phyloP scores from a whole-genome alignment of 1,140 invertebrate species.

The Arion vulgaris region DNA sequence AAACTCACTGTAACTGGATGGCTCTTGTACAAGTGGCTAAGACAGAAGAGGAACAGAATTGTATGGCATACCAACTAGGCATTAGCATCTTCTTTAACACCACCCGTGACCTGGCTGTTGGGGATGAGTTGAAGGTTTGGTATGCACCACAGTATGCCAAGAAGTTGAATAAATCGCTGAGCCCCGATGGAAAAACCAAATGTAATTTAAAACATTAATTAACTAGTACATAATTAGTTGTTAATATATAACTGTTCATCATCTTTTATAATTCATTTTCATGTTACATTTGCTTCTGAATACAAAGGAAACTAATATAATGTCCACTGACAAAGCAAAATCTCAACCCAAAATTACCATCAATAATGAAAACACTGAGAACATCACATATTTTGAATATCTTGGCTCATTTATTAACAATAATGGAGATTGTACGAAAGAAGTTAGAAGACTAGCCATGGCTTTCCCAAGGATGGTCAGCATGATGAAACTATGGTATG shows the following conservation, averaged over 20 bases:
- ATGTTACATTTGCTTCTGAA: not conserved
- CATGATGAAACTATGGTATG: too few species aligned
- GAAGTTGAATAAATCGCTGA: slow-evolving; percentile 59
- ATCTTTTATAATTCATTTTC: not conserved
- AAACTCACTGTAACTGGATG: slow-evolving; percentile 72
- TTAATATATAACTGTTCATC: not conserved
- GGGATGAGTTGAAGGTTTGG: slow-evolving; percentile 67
- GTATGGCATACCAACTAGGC: slow-evolving; percentile 68
- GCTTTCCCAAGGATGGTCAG: too few species aligned
- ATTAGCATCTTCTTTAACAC: slow-evolving; percentile 68
- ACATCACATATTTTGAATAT: too few species aligned
- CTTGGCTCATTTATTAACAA: too few species aligned
- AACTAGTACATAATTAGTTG: not conserved
- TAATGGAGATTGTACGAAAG: too few species aligned
- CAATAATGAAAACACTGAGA: too few species aligned
- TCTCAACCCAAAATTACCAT: too few species aligned
- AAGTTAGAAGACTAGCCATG: too few species aligned
- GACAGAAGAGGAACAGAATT: slow-evolving; percentile 60
- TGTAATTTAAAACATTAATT: too few species aligned
- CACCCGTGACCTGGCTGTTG: slow-evolving; percentile 52
- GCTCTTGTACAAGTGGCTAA: slow-evolving; percentile 63
- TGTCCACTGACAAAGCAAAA: too few species aligned
- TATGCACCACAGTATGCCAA: slow-evolving; percentile 69
- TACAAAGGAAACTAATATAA: too few species aligned
- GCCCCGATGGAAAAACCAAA: slow-evolving; percentile 61